Evolutionary conservation across 2,888 invertebrate species (phyloP).

Genomic region (Hoplodrina ambigua): DNA sequence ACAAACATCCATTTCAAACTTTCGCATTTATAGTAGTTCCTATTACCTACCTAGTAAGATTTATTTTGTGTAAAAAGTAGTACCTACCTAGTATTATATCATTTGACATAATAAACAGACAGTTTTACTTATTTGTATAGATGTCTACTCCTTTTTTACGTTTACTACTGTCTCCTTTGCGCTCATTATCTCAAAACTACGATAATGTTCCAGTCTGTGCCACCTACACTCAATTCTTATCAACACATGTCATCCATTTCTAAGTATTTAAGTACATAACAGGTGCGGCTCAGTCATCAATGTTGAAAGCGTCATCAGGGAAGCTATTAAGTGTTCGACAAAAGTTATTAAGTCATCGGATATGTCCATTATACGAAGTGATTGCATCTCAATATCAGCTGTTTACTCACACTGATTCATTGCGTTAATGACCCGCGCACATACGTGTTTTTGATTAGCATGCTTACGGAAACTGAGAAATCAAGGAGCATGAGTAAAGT

Average conservation of each 20-base stretch:
- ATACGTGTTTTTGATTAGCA: constrained; percentile 43
- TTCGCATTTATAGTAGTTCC: too few relatives aligned
- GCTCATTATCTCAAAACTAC: neutral
- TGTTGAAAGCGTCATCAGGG: constrained; percentile 36
- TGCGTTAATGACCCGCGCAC: constrained; percentile 33
- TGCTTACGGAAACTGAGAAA: constrained; percentile 36
- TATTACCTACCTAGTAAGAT: too few relatives aligned
- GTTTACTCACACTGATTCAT: constrained; percentile 55
- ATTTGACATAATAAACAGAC: too few relatives aligned
- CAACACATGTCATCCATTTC: constrained; percentile 28
- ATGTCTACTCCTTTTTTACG: neutral
- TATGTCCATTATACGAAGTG: constrained; percentile 18
- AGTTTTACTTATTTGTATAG: too few relatives aligned
- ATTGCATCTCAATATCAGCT: constrained; percentile 46
- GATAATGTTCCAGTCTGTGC: neutral
- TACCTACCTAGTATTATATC: too few relatives aligned
- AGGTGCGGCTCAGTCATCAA: constrained; percentile 24
- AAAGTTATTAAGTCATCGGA: constrained; percentile 45
- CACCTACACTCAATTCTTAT: neutral
- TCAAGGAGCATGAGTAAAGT: constrained; percentile 16
- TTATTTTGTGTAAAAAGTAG: too few relatives aligned
- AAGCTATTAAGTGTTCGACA: constrained; percentile 35
- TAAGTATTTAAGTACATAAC: constrained; percentile 27
- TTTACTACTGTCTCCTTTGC: neutral
- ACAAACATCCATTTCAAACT: too few relatives aligned